Evolutionary conservation across 2,113 vertebrate genomes (phyloP).

Genomic region (Trachemys scripta): DNA sequence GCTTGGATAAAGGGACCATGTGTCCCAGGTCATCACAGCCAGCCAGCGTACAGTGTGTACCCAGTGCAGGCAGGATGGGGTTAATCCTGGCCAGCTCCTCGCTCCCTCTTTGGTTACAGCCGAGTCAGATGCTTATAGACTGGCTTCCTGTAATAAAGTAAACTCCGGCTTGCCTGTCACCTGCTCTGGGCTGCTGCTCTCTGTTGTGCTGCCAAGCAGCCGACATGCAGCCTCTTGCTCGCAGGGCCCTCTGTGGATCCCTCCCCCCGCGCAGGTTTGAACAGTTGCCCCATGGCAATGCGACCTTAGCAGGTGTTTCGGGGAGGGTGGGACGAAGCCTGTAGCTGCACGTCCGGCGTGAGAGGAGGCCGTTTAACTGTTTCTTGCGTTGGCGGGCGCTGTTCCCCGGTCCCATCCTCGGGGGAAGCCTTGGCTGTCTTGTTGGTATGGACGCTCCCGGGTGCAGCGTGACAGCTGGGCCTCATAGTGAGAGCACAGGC

Average conservation of each 20-base stretch:
- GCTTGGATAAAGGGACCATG: no score
- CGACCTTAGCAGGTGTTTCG: constrained; percentile 72
- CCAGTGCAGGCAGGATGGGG: not conserved
- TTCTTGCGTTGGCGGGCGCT: not conserved
- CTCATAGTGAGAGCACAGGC: not conserved
- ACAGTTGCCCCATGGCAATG: constrained; percentile 48
- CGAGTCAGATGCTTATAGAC: constrained; percentile 36
- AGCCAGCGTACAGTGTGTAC: not conserved
- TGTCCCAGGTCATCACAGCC: not conserved
- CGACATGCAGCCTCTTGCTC: constrained; percentile 68
- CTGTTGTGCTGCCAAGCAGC: constrained; percentile 56
- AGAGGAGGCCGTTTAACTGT: constrained; percentile 39
- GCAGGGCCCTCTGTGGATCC: constrained; percentile 48
- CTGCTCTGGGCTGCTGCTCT: constrained; percentile 46
- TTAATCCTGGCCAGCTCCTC: not conserved
- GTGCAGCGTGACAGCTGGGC: not conserved
- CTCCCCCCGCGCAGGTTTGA: not conserved
- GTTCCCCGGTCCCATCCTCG: not conserved
- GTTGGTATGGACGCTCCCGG: not conserved
- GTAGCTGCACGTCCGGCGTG: constrained; percentile 41
- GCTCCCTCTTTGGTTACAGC: not conserved
- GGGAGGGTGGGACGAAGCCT: constrained; percentile 40
- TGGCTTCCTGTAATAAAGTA: constrained; percentile 59
- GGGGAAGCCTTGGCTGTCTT: not conserved
- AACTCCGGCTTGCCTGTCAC: constrained; percentile 63